Evolutionary conservation across 1,140 invertebrate species (phyloP).

Genomic region (Eumaeus atala): DNA sequence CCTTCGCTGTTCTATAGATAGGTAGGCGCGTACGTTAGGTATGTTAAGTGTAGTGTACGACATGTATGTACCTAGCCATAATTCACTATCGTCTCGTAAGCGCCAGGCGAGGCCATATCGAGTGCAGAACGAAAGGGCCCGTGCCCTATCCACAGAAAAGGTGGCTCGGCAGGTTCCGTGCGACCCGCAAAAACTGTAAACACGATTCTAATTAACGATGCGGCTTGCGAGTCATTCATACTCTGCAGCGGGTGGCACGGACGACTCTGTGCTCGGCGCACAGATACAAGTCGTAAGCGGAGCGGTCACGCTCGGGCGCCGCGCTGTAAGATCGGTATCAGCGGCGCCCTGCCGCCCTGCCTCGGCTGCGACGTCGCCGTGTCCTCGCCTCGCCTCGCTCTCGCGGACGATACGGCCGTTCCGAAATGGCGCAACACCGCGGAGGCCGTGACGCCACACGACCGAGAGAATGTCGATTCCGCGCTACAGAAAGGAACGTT

Average conservation of each 20-base stretch:
- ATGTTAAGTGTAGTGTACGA: conserved; percentile 60
- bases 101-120: conserved; percentile 41
- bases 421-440: conserved; percentile 68
- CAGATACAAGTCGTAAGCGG: conserved; percentile 35
- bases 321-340: conserved; percentile 56
- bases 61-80: conserved; percentile 61
- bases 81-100: conserved; percentile 49
- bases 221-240: conserved; percentile 48
- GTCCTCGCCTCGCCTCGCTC: conserved; percentile 52
- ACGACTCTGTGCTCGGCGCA: conserved; percentile 43
- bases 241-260: conserved; percentile 34
- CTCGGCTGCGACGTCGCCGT: conserved; percentile 34
- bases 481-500: conserved; percentile 52
- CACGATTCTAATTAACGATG: conserved; percentile 55
- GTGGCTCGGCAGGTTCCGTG: conserved; percentile 47
- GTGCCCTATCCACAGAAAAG: conserved; percentile 48
- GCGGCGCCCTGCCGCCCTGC: conserved; percentile 46
- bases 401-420: conserved; percentile 58
- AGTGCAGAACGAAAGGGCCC: conserved; percentile 36
- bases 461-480: conserved; percentile 62
- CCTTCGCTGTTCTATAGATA: conserved; percentile 63
- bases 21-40: conserved; percentile 57
- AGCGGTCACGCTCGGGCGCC: conserved; percentile 65
- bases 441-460: conserved; percentile 65
- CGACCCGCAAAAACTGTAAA: conserved; percentile 65